phyloP scores from a whole-genome alignment of 2,797 vertebrate species.

The Megaceryle alcyon region DNA sequence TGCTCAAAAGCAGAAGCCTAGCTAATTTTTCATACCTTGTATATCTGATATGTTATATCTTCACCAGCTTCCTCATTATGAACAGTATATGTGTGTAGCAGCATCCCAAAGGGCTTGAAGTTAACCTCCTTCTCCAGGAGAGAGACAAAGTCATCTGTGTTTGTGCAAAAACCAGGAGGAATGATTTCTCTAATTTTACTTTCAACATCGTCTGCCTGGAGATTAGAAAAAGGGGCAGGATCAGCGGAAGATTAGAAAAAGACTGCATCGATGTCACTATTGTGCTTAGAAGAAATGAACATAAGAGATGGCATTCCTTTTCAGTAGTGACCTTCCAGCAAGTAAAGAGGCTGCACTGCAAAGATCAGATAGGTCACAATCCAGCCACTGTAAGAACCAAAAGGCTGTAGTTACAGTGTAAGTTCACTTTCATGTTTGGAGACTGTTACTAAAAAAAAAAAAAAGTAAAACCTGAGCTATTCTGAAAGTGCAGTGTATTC shows the following conservation, averaged over 20 bases:
- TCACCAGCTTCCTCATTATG: constrained; percentile 91
- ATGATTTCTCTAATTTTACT: constrained; percentile 93
- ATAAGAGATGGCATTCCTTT: neutral
- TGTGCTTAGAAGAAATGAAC: neutral
- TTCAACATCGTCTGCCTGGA: constrained; percentile 92
- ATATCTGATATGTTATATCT: constrained; percentile 91
- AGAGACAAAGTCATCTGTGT: constrained; percentile 92
- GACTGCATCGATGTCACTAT: neutral
- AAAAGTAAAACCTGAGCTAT: neutral
- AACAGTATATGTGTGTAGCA: constrained; percentile 91
- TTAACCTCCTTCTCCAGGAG: constrained; percentile 95
- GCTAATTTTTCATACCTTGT: constrained; percentile 84
- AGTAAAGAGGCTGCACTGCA: neutral
- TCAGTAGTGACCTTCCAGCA: neutral
- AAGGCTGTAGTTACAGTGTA: neutral
- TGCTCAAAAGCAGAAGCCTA: neutral
- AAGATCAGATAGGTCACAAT: neutral
- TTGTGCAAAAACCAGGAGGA: constrained; percentile 92
- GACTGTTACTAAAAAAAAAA: neutral
- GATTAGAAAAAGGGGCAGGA: constrained; percentile 1
- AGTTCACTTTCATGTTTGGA: neutral
- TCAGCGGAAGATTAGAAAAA: neutral
- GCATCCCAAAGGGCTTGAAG: constrained; percentile 92
- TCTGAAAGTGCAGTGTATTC: neutral
- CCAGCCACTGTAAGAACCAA: neutral